These are phyloP conservation scores for Drosophila glabriapex DNA, from an alignment of 2,888 invertebrate species.

Conservation along the genomic window DNA sequence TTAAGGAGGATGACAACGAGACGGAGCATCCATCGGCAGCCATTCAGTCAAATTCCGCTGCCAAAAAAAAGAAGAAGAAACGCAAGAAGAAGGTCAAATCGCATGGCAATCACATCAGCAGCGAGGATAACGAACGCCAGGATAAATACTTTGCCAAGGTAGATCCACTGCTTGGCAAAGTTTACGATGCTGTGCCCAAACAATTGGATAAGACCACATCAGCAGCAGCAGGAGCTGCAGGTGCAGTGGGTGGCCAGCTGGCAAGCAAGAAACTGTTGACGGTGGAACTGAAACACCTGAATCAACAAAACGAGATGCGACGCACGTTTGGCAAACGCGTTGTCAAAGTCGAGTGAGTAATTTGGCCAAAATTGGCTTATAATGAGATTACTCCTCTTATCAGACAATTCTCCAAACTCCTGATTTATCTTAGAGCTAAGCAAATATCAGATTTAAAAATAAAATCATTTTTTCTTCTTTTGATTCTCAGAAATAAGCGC, in stretches of 20 bases:
- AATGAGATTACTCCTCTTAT: not conserved
- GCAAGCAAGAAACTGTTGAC: slow-evolving; percentile 89
- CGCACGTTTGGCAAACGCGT: slow-evolving; percentile 93
- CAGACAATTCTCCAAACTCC: not conserved
- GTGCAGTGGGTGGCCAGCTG: slow-evolving; percentile 84
- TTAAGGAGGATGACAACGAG: slow-evolving; percentile 89
- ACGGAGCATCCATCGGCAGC: slow-evolving; percentile 87
- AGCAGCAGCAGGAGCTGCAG: slow-evolving; percentile 40
- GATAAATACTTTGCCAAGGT: slow-evolving; percentile 83
- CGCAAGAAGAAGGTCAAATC: slow-evolving; percentile 87
- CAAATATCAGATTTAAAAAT: not conserved
- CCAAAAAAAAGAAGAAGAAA: slow-evolving; percentile 89
- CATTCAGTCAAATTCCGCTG: slow-evolving; percentile 85
- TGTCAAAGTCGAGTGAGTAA: slow-evolving; percentile 88
- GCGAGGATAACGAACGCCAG: slow-evolving; percentile 88
- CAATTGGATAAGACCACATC: slow-evolving; percentile 49
- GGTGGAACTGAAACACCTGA: slow-evolving; percentile 90
- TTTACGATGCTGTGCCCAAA: slow-evolving; percentile 70
- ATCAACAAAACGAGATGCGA: slow-evolving; percentile 92
- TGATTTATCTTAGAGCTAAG: not conserved
- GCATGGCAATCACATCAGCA: slow-evolving; percentile 86
- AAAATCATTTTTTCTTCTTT: not conserved
- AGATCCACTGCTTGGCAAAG: slow-evolving; percentile 82
- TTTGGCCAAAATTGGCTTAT: not conserved
- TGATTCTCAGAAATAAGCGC: slow-evolving; percentile 86